Percentiles rank a stretch among this genome's conserved stretches.
These are phyloP conservation scores for Lochmaea capreae DNA, from an alignment of 2,888 invertebrate genomes.

Conservation along the genomic window DNA sequence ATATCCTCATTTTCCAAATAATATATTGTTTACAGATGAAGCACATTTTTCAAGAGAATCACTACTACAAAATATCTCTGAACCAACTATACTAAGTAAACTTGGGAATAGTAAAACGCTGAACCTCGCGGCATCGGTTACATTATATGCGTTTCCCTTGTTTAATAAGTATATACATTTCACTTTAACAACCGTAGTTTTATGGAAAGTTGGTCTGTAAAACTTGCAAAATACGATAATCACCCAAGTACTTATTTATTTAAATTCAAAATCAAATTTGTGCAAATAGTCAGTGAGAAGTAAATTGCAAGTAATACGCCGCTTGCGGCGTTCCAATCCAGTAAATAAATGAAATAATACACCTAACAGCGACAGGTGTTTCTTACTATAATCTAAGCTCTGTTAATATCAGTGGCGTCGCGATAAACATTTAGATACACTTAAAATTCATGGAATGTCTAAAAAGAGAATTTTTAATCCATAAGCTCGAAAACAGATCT, in stretches of 20 bases:
- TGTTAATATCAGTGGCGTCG: slow-evolving; percentile 6
- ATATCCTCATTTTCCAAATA: too few species aligned
- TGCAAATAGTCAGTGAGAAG: slow-evolving; percentile 43
- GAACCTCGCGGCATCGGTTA: neutral
- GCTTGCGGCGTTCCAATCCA: slow-evolving; percentile 39
- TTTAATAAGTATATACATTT: neutral
- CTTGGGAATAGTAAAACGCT: neutral
- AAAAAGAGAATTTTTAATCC: too few species aligned
- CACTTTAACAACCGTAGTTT: neutral
- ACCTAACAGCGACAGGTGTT: slow-evolving; percentile 43
- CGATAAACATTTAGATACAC: neutral
- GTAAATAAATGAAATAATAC: slow-evolving; percentile 45
- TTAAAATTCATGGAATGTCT: neutral
- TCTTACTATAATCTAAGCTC: slow-evolving; percentile 29
- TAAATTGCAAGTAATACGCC: slow-evolving; percentile 46
- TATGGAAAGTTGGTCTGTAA: neutral
- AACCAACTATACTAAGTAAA: neutral
- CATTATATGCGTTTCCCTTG: neutral
- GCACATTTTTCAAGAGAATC: too few species aligned
- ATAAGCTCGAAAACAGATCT: too few species aligned
- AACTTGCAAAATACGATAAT: slow-evolving; percentile 43
- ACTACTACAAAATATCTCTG: too few species aligned
- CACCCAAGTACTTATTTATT: slow-evolving; percentile 36
- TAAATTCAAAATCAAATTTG: slow-evolving; percentile 41
- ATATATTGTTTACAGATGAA: too few species aligned